Evolutionary conservation across 2,113 vertebrate genomes (phyloP), one percentile per base, ranked within the genome.

Genomic region (Megaptera novaeangliae): DNA sequence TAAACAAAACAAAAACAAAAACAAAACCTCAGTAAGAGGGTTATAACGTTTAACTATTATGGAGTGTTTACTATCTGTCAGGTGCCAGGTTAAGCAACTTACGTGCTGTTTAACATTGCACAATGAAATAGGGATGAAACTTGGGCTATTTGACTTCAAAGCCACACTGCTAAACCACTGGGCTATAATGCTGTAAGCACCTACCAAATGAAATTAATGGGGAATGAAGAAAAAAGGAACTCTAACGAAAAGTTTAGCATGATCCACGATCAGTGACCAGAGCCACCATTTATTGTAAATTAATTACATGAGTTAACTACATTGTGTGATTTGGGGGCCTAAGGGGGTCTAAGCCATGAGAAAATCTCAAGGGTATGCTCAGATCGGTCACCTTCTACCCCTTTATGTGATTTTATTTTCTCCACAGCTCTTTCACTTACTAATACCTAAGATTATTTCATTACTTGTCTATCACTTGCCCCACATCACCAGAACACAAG

Each of bases 371-470:
- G 10, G 44, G 12, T 71, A 71, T 64, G 41, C 86, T 95, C 6
- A 68, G 23, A 44, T 59, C 39, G 72, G 8, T 78, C 18, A 52
- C 61, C 63, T 78, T 72, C 39, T 83, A 72, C 21, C 20, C 34
- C 41, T 77, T 95, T 82, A 39, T 89, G 63, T 74, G 36, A 75
- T 91, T 93, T 84, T 74, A 78, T 88, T 91, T 95, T 93, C 41
- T 69, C 57, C 44, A 71, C 64, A 92, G 66, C 20, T 88, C 57
- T 84, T 91, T 96, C 25, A 85, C 34, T 88, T 88, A 91, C 23
- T 41, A 61, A 49, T 23, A 96, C 3, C 15, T 29, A 39, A 71
- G 57, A 87, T 78, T 83, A 68, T 85, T 69, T 92, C 31, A 27
- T 91, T 88, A 66, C 39, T 71, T 87, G 59, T 78, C 82, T 78